Percentiles rank a stretch among this genome's conserved stretches.
Evolutionary conservation across 37 sponge, comb jelly and placozoan species (phyloP).

Genomic region (Oscarella lobularis): DNA sequence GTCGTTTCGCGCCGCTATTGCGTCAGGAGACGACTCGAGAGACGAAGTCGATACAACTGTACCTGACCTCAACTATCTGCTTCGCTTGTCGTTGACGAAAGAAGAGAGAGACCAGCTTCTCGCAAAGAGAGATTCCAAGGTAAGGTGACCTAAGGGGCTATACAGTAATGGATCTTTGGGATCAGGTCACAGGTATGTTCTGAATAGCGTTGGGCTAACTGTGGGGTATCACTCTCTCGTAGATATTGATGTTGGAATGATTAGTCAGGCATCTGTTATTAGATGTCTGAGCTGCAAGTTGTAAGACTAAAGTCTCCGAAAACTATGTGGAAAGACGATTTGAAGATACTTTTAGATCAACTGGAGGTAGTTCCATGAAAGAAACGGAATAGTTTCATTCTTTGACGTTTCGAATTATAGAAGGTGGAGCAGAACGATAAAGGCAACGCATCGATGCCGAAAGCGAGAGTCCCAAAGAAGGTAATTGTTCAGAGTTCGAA

Average conservation of each 20-base stretch:
- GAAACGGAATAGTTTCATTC: too few species aligned
- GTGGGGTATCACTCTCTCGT: too few species aligned
- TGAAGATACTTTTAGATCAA: slow-evolving; percentile 53
- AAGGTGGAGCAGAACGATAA: neutral
- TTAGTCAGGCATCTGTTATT: too few species aligned
- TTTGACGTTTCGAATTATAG: too few species aligned
- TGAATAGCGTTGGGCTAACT: too few species aligned
- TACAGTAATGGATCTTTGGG: too few species aligned
- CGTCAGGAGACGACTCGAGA: slow-evolving; percentile 13
- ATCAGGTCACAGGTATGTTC: too few species aligned
- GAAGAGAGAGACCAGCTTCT: slow-evolving; percentile 84
- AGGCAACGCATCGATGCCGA: neutral
- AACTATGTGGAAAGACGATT: slow-evolving; percentile 66
- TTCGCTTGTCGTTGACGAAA: slow-evolving; percentile 64
- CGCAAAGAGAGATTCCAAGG: slow-evolving; percentile 71
- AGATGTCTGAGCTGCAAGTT: slow-evolving; percentile 24
- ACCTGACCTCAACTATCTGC: slow-evolving; percentile 80
- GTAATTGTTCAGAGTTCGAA: too few species aligned
- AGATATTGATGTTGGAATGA: too few species aligned
- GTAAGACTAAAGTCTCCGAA: slow-evolving; percentile 49
- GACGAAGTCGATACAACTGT: neutral
- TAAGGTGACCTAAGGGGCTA: too few species aligned
- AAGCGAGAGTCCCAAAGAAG: too few species aligned
- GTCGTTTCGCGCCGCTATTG: neutral
- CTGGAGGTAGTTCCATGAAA: slow-evolving; percentile 54